Percentiles rank a stretch among this genome's conserved stretches.
These are phyloP conservation scores for Aphelenchoides fujianensis DNA, from an alignment of 1,140 invertebrate species.

Conservation along the genomic window DNA sequence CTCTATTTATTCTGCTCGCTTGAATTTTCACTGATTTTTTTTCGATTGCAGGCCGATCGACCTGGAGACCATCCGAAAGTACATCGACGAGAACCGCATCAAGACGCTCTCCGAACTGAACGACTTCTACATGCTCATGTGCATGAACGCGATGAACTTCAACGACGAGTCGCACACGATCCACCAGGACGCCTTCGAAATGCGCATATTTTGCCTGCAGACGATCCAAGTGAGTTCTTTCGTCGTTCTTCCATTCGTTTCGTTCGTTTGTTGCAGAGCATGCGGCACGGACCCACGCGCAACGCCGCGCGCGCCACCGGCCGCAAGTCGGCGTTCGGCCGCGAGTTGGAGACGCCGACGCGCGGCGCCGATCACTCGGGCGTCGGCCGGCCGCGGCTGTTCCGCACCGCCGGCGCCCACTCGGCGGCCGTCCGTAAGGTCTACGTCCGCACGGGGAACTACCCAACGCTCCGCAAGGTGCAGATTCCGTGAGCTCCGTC, in stretches of 20 bases:
- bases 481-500: too few relatives aligned
- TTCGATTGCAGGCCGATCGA: constrained; percentile 1
- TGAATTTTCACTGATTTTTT: too few relatives aligned
- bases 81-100: constrained; percentile 10
- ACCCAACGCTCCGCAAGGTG: too few relatives aligned
- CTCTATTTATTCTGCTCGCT: too few relatives aligned
- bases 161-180: neutral
- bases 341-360: too few relatives aligned
- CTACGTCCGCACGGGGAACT: too few relatives aligned
- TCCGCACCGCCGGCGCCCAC: too few relatives aligned
- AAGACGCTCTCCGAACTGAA: constrained; percentile 5
- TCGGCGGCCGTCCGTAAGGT: too few relatives aligned
- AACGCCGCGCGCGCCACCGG: neutral
- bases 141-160: constrained; percentile 13
- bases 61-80: constrained; percentile 7
- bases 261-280: neutral
- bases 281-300: neutral
- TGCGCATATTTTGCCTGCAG: neutral
- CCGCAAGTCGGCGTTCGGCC: too few relatives aligned
- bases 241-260: neutral
- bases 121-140: constrained; percentile 12
- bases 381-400: too few relatives aligned
- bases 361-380: too few relatives aligned
- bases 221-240: constrained; percentile 4
- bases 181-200: neutral